phyloP scores from a whole-genome alignment of 2,888 invertebrate genomes.

The Parnassius glacialis region DNA sequence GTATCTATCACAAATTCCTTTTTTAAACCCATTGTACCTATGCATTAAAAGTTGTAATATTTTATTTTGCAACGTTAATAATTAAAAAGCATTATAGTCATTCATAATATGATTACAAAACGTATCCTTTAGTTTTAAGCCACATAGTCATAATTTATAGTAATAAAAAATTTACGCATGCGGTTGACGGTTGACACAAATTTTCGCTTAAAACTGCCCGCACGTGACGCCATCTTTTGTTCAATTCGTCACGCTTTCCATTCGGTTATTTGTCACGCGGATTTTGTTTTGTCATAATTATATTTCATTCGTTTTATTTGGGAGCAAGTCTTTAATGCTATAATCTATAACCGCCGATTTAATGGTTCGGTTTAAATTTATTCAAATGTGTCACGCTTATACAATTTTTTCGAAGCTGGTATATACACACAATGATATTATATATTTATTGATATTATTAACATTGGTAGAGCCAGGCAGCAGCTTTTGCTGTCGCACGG shows the following conservation, averaged over 20 bases:
- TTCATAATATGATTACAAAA: too few relatives aligned
- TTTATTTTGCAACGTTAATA: too few relatives aligned
- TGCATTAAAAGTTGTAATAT: too few relatives aligned
- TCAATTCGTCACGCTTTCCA: constrained; percentile 49
- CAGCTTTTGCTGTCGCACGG: too few relatives aligned
- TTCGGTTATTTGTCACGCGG: constrained; percentile 48
- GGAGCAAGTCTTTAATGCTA: constrained; percentile 29
- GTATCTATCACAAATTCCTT: too few relatives aligned
- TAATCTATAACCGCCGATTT: constrained; percentile 19
- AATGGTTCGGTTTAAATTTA: constrained; percentile 39
- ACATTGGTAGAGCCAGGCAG: too few relatives aligned
- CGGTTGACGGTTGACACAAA: constrained; percentile 57
- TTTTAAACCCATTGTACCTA: too few relatives aligned
- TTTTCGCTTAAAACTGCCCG: constrained; percentile 53
- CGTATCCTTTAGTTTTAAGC: too few relatives aligned
- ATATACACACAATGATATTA: neutral
- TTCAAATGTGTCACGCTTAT: constrained; percentile 48
- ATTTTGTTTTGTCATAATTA: constrained; percentile 56
- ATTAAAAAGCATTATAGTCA: too few relatives aligned
- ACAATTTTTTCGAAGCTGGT: neutral
- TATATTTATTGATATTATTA: too few relatives aligned
- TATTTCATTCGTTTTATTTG: constrained; percentile 52
- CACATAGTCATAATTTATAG: neutral
- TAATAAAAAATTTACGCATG: constrained; percentile 38
- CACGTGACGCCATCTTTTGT: constrained; percentile 70